A percentile compares a stretch with the other conserved stretches of the same genome.
Conservation (phyloP, 2,888 invertebrate species). For the Netelia melanura region DNA sequence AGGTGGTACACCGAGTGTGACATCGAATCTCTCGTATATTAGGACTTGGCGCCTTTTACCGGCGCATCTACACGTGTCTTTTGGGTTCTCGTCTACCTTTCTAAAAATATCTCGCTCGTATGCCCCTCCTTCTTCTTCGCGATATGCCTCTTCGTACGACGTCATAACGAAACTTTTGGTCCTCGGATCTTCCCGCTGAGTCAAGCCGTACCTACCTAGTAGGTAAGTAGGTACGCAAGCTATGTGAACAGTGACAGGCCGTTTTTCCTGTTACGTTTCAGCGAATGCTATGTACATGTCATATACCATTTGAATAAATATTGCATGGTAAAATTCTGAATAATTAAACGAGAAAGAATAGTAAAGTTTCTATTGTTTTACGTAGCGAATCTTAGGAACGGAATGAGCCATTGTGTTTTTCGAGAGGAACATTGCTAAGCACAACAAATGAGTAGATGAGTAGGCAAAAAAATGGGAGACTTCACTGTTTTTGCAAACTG, state of each 20-base stretch:
- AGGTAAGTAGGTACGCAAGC: not conserved
- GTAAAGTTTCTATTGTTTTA: not conserved
- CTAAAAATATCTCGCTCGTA: conserved; percentile 60
- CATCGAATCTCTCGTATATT: conserved; percentile 45
- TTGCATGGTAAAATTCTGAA: not conserved
- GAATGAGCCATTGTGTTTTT: too few relatives aligned
- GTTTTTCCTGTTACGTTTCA: not conserved
- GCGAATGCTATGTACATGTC: not conserved
- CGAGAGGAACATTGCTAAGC: too few relatives aligned
- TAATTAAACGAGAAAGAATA: not conserved
- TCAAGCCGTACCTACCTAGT: not conserved
- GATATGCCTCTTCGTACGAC: conserved; percentile 3
- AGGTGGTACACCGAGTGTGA: conserved; percentile 38
- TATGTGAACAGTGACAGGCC: not conserved
- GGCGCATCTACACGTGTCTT: conserved; percentile 29
- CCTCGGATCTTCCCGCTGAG: conserved; percentile 53
- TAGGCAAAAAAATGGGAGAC: too few relatives aligned
- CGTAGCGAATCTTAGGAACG: too few relatives aligned
- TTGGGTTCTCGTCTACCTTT: conserved; percentile 52
- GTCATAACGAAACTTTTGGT: conserved; percentile 26
- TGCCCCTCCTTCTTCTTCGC: too few relatives aligned
- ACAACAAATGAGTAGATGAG: too few relatives aligned
- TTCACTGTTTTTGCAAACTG: too few relatives aligned
- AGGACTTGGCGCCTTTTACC: conserved; percentile 46
- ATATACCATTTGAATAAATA: not conserved